phyloP scores from a whole-genome alignment of 2,888 invertebrate genomes.

The Pollenia labialis region DNA sequence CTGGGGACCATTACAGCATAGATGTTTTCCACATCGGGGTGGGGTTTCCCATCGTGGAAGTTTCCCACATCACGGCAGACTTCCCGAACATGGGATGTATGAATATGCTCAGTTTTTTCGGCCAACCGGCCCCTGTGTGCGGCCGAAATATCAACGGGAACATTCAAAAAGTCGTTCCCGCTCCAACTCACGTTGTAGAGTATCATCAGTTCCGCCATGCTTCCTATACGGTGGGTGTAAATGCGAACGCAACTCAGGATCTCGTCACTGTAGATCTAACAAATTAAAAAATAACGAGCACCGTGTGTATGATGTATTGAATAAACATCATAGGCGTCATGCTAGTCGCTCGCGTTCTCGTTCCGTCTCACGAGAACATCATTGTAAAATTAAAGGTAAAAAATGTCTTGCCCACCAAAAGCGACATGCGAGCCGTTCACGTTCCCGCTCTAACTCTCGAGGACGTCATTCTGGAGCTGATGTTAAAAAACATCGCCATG shows the following conservation, averaged over 20 bases:
- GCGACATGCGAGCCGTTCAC: background rate
- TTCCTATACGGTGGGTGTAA: slow-evolving; percentile 1
- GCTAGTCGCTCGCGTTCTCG: slow-evolving; percentile 43
- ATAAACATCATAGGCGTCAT: slow-evolving; percentile 19
- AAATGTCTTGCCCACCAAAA: background rate
- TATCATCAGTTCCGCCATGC: slow-evolving; percentile 32
- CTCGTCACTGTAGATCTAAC: slow-evolving; percentile 33
- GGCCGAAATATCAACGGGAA: slow-evolving; percentile 24
- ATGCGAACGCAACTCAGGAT: slow-evolving; percentile 2
- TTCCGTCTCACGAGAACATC: background rate
- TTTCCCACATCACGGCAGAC: background rate
- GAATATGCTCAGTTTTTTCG: slow-evolving; percentile 61
- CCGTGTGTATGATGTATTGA: background rate
- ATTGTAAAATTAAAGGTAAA: no score
- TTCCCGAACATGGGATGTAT: background rate
- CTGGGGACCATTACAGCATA: background rate
- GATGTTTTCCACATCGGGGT: slow-evolving; percentile 2
- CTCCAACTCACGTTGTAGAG: slow-evolving; percentile 57
- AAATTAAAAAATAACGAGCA: slow-evolving; percentile 13
- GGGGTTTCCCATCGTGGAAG: slow-evolving; percentile 8
- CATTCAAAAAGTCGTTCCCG: slow-evolving; percentile 44
- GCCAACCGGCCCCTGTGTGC: slow-evolving; percentile 5
- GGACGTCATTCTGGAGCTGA: background rate
- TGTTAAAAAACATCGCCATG: background rate
- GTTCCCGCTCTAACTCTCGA: slow-evolving; percentile 36